Evolutionary conservation across 2,797 vertebrate genomes (phyloP), one percentile per base, ranked within the genome.

Genomic region (Sebastiscus tertius): DNA sequence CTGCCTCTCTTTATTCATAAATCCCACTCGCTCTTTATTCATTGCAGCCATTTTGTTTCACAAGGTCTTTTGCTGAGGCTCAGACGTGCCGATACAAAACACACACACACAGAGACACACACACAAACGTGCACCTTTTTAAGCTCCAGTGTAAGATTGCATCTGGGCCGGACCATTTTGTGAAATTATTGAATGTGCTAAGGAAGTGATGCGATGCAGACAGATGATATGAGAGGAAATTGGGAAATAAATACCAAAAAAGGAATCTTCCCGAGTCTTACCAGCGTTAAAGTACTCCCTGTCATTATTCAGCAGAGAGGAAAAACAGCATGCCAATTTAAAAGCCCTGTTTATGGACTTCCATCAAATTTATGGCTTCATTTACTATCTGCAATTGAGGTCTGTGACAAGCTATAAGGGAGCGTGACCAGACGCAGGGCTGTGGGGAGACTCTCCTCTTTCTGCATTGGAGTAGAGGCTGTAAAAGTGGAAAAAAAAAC

Each of bases 1-100:
- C 91, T 62, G 18, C 75, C 69, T 87, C 87, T 88, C 88, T 90
- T 94, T 94, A 93, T 95, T 93, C 90, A 94, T 89, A 93, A 92
- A 93, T 89, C 86, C 82, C 67, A 49, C 79, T 86, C 76, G 63
- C 87, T 92, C 85, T 89, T 87, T 92, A 93, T 92, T 93, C 91
- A 89, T 87, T 92, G 91, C 88, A 86, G 90, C 84, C 87, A 87
- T 94, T 92, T 90, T 90, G 90, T 92, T 85, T 91, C 89, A 88
- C 87, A 80, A 83, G 81, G 86, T 89, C 88, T 91, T 82, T 65
- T 84, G 88, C 80, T 14, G 68, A 85, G 85, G 78, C 86, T 84
- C 71, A 72, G 83, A 80, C 7, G 10, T 71, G 77, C 82, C 9
- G 4, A 49, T 56, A 46, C 71, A 58, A 34, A 52, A 34, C 49